Conservation (phyloP, 2,888 invertebrate species). For the Coremacera marginata region DNA sequence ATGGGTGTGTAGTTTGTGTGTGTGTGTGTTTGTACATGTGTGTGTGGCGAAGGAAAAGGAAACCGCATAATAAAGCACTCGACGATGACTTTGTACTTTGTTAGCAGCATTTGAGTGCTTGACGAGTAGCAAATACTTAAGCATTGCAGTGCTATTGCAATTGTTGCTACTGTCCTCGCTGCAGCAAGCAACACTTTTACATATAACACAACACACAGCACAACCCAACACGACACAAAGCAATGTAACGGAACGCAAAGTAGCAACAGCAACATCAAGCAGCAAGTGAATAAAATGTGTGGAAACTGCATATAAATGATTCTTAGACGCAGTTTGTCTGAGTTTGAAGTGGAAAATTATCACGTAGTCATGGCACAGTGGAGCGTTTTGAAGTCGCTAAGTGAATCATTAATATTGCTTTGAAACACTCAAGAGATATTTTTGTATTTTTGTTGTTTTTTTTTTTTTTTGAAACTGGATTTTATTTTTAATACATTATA, state of each 20-base stretch:
- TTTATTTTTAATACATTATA: too few species aligned
- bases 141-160: neutral
- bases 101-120: conserved; percentile 19
- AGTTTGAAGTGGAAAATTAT: conserved; percentile 3
- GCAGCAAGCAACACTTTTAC: neutral
- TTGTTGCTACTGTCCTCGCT: neutral
- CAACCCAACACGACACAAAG: neutral
- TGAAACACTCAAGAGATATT: too few species aligned
- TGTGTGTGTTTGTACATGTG: neutral
- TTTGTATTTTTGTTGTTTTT: too few species aligned
- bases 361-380: conserved; percentile 21
- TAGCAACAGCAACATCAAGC: neutral
- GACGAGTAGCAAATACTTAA: conserved; percentile 19
- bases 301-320: conserved; percentile 12
- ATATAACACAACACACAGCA: neutral
- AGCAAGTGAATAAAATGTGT: neutral
- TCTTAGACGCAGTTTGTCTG: conserved; percentile 2
- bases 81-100: conserved; percentile 28
- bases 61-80: conserved; percentile 27
- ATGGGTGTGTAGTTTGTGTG: neutral
- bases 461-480: too few species aligned
- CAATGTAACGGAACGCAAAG: neutral
- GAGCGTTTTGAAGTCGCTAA: neutral
- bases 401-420: too few species aligned
- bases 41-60: conserved; percentile 2